phyloP scores from a whole-genome alignment of 2,888 invertebrate species.

The Kuschelorhynchus macadamiae region DNA sequence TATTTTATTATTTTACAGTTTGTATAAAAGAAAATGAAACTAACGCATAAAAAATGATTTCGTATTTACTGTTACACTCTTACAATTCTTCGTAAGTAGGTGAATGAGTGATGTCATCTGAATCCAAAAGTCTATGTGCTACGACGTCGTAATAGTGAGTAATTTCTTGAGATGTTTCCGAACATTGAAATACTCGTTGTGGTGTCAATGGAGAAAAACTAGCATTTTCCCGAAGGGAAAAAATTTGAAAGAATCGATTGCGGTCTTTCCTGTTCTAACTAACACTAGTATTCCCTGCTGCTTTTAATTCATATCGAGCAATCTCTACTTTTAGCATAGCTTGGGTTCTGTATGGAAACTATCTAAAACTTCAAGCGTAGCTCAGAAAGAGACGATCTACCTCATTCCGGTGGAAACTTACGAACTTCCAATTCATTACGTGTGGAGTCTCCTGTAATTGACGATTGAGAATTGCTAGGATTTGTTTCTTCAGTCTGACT shows the following conservation, averaged over 20 bases:
- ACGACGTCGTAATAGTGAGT: conserved; percentile 2
- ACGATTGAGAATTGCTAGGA: conserved; percentile 4
- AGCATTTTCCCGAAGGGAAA: conserved; percentile 12
- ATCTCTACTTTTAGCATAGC: conserved; percentile 13
- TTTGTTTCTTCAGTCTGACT: conserved; percentile 19
- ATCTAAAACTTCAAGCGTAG: conserved; percentile 17
- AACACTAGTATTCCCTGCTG: conserved; percentile 15
- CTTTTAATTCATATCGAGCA: conserved; percentile 16
- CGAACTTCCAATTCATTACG: conserved; percentile 9
- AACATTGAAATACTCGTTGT: conserved; percentile 3
- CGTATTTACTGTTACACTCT: conserved; percentile 1
- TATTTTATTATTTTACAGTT: too few relatives aligned
- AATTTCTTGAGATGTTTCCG: conserved; percentile 8
- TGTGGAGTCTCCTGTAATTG: conserved; percentile 15
- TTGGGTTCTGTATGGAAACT: conserved; percentile 13
- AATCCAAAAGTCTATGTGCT: conserved; percentile 11
- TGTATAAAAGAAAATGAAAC: too few relatives aligned
- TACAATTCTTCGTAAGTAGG: too few relatives aligned
- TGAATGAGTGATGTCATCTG: not conserved
- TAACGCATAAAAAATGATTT: conserved; percentile 3
- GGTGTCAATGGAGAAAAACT: not conserved
- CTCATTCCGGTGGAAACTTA: conserved; percentile 1
- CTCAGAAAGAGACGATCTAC: conserved; percentile 23
- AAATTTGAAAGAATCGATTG: conserved; percentile 18
- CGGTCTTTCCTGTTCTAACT: conserved; percentile 1